phyloP scores from a whole-genome alignment of 92 coral and sea anemone genomes.

The Siderastrea siderea region DNA sequence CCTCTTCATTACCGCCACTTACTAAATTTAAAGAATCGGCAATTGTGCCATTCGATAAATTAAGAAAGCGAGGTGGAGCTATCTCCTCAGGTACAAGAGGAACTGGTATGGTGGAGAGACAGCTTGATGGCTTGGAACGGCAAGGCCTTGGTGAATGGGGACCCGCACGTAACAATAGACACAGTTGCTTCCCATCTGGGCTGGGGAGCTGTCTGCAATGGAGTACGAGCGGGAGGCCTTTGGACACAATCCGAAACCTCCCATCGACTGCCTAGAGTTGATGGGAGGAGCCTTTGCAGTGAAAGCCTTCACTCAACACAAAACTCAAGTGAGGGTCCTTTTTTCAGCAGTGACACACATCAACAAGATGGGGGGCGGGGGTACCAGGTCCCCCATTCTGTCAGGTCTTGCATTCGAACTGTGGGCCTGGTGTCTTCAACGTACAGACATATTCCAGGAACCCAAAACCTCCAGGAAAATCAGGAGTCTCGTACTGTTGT shows the following conservation, averaged over 20 bases:
- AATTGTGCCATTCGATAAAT: conserved; percentile 6
- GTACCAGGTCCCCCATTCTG: conserved; percentile 15
- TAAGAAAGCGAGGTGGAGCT: conserved; percentile 32
- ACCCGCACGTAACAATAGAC: conserved; percentile 1
- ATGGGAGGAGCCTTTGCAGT: conserved; percentile 6
- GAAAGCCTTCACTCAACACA: conserved; percentile 20
- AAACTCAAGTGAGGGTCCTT: conserved; percentile 16
- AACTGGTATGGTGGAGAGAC: conserved; percentile 7
- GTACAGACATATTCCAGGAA: conserved; percentile 13
- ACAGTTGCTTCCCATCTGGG: conserved; percentile 1
- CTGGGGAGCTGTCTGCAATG: conserved; percentile 15
- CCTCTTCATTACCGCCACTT: conserved; percentile 56
- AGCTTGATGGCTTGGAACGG: conserved; percentile 23
- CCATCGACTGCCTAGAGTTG: conserved; percentile 1
- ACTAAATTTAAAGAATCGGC: conserved; percentile 26
- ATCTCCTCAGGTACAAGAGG: conserved; percentile 21
- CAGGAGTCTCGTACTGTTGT: not conserved
- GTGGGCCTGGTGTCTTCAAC: not conserved
- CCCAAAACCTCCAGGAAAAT: conserved; percentile 18
- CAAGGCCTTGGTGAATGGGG: conserved; percentile 14
- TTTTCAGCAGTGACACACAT: not conserved
- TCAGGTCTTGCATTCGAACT: conserved; percentile 6
- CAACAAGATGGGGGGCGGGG: not conserved
- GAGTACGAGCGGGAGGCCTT: conserved; percentile 13
- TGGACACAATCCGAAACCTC: conserved; percentile 8